Evolutionary conservation across 2,113 vertebrate species (phyloP).

Genomic region (Puffinus mauretanicus): DNA sequence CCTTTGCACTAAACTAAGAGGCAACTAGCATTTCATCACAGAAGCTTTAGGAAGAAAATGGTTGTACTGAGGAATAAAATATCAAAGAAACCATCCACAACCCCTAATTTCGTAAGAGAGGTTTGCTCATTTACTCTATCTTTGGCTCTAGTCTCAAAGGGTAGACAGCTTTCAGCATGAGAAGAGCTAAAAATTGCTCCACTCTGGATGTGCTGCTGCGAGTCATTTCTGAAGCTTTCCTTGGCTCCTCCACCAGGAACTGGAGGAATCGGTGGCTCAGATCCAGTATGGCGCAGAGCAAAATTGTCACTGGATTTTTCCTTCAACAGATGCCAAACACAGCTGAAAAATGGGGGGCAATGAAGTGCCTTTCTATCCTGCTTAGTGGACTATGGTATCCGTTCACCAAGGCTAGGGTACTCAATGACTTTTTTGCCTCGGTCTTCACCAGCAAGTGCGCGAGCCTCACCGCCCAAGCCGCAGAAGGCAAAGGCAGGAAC

Average conservation of each 20-base stretch:
- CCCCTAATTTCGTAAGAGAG: neutral
- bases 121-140: neutral
- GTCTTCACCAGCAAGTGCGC: too few relatives aligned
- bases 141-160: neutral
- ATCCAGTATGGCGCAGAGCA: neutral
- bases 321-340: neutral
- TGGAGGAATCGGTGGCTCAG: neutral
- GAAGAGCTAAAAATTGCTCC: conserved; percentile 40
- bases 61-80: neutral
- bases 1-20: neutral
- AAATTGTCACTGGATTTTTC: neutral
- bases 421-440: too few relatives aligned
- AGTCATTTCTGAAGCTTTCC: conserved; percentile 1
- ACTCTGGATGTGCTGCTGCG: neutral
- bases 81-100: neutral
- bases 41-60: neutral
- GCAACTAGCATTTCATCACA: neutral
- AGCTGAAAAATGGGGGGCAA: neutral
- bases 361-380: neutral
- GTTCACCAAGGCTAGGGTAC: neutral
- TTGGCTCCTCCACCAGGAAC: neutral
- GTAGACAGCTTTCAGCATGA: conserved; percentile 13
- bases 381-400: neutral
- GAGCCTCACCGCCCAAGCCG: too few relatives aligned
- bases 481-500: too few relatives aligned